A percentile compares a stretch with the other conserved stretches of the same genome.
Conservation (phyloP, 2,888 invertebrate species). For the Caenorhabditis wallacei region DNA sequence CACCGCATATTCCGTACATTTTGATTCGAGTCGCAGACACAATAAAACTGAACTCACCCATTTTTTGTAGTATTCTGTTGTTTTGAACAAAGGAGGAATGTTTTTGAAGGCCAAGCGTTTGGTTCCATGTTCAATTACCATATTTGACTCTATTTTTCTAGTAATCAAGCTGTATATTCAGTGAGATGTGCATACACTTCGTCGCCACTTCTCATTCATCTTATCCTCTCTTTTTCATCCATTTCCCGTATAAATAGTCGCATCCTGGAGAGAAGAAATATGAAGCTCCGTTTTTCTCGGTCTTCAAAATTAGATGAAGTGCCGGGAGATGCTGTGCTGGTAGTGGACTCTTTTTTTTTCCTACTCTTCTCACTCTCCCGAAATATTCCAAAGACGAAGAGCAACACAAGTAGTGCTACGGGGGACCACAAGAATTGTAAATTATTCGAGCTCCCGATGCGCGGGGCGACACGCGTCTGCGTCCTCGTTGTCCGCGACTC, state of each 20-base stretch:
- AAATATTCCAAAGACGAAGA: slow-evolving; percentile 36
- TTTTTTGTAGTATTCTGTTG: background rate
- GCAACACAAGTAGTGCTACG: slow-evolving; percentile 43
- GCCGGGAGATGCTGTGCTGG: slow-evolving; percentile 36
- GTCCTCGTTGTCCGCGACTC: slow-evolving; percentile 50
- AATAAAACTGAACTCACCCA: background rate
- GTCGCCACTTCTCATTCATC: slow-evolving; percentile 4
- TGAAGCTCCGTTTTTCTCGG: slow-evolving; percentile 56
- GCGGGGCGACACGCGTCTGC: slow-evolving; percentile 41
- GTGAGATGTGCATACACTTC: slow-evolving; percentile 7
- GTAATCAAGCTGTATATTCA: slow-evolving; percentile 41
- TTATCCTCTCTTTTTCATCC: slow-evolving; percentile 14
- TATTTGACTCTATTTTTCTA: background rate
- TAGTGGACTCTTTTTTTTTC: slow-evolving; percentile 16
- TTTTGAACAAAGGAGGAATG: background rate
- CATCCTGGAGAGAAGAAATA: slow-evolving; percentile 53
- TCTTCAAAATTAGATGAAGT: slow-evolving; percentile 65
- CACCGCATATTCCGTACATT: slow-evolving; percentile 18
- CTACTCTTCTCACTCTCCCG: slow-evolving; percentile 39
- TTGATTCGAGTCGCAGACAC: slow-evolving; percentile 13
- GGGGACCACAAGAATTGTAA: slow-evolving; percentile 58
- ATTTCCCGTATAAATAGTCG: slow-evolving; percentile 43
- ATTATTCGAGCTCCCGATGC: slow-evolving; percentile 59
- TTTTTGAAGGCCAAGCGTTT: background rate
- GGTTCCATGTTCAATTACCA: background rate